phyloP scores from a whole-genome alignment of 2,113 vertebrate genomes.

The Okapia johnstoni region DNA sequence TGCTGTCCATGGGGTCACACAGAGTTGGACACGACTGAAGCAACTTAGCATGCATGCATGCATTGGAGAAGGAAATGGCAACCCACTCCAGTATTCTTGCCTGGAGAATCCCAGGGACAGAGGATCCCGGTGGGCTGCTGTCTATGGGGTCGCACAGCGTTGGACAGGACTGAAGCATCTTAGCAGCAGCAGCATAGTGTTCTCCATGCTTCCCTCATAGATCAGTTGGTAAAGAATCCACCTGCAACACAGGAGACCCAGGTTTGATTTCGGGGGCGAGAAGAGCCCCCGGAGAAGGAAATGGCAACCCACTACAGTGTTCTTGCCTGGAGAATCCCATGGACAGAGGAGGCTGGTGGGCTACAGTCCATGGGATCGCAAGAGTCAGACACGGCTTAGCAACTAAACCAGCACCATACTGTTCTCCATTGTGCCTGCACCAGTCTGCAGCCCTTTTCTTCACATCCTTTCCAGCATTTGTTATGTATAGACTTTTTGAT shows the following conservation, averaged over 20 bases:
- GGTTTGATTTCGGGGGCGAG: background rate
- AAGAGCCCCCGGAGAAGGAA: background rate
- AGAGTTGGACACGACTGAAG: background rate
- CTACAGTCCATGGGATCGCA: background rate
- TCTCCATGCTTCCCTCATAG: background rate
- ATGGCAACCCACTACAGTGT: background rate
- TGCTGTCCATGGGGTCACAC: fast-evolving
- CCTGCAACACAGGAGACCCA: background rate
- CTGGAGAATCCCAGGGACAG: background rate
- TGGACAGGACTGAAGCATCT: background rate
- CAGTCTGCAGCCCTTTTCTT: background rate
- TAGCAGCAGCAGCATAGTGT: background rate
- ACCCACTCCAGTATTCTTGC: background rate
- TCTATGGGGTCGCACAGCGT: background rate
- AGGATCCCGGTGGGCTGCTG: fast-evolving
- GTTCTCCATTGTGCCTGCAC: background rate
- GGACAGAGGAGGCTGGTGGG: background rate
- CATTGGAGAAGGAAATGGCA: background rate
- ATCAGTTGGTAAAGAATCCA: background rate
- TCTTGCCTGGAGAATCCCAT: background rate
- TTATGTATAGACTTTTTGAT: background rate
- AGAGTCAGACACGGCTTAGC: background rate
- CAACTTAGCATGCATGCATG: background rate
- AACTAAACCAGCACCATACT: background rate
- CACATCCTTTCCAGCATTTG: background rate